These are phyloP conservation scores for Bufo gargarizans DNA, from an alignment of 2,113 vertebrate species.

Conservation along the genomic window DNA sequence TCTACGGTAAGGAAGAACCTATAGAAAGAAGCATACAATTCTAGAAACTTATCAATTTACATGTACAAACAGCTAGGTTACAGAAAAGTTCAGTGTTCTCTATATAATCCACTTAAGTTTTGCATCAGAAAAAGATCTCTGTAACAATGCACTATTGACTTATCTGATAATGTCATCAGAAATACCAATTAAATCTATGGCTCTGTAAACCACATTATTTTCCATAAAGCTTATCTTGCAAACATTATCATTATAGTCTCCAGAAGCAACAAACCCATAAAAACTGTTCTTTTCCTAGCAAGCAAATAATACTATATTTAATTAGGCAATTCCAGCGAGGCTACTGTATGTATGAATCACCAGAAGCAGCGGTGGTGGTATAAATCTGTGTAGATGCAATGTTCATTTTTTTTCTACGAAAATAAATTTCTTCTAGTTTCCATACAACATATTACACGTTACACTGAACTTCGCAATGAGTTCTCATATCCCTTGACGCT, in stretches of 20 bases:
- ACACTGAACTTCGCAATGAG: background rate
- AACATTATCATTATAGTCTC: constrained; percentile 54
- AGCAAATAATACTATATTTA: constrained; percentile 56
- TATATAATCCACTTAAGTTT: background rate
- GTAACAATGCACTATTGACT: constrained; percentile 27
- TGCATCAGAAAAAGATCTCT: constrained; percentile 8
- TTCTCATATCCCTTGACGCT: background rate
- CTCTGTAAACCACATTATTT: constrained; percentile 53
- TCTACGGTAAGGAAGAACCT: background rate
- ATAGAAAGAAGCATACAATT: background rate
- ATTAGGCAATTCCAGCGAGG: constrained; percentile 52
- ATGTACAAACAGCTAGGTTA: background rate
- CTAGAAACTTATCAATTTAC: background rate
- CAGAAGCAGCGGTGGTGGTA: background rate
- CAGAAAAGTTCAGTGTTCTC: constrained; percentile 3
- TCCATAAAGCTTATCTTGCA: constrained; percentile 54
- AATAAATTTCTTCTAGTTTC: constrained; percentile 27
- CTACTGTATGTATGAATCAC: constrained; percentile 52
- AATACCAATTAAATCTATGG: constrained; percentile 55
- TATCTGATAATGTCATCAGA: constrained; percentile 46
- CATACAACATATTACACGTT: background rate
- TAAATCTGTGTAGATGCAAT: constrained; percentile 37
- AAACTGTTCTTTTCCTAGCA: constrained; percentile 49
- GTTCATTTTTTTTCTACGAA: constrained; percentile 12
- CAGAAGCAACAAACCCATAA: constrained; percentile 51